Evolutionary conservation across 1,140 invertebrate genomes (phyloP), one percentile per base, ranked within the genome.

Genomic region (Popillia japonica): DNA sequence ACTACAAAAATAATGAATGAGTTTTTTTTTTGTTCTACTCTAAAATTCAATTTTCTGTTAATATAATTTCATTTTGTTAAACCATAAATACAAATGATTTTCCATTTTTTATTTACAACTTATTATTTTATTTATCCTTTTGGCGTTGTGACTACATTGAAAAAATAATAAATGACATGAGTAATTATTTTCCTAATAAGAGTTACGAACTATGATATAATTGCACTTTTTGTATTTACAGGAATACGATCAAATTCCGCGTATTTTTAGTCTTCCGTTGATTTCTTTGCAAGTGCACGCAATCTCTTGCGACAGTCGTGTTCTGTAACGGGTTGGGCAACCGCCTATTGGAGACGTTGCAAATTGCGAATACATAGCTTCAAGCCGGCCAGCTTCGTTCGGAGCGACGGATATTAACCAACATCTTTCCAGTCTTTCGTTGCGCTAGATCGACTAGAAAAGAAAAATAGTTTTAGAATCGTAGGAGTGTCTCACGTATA

Each of bases 401-500:
- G 17, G 61, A 68, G 9, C 61, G 61, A 22, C 20, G 61, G 61
- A 68, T 68, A 68, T 68, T 68, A 68, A 68, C 61, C 61, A 68
- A 68, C 61, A 68, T 68, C 61, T 68, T 22, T 27, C 61, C 20
- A 22, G 10, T 68, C 61, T 68, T 68, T 27, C 61, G 61, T 68
- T 14, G 61, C 61, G 22, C 61, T 55, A 48, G 2, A 55, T 34
- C 48, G 48, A 17, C n/a, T n/a, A 68, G 61, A 68, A 22, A 22
- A 68, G 22, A 68, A 22, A 68, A 68, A 14, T 17, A 34, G 61
- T 34, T 68, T 20, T 22, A 23, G 61, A 27, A 23, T 27, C 61
- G 61, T 68, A 68, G 61, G 61, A 68, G 61, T 68, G 61, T 68
- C 61, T 68, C 61, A 68, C 61, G 61, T 68, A 68, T 68, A 68